Evolutionary conservation across 1,140 invertebrate species (phyloP), one percentile per base, ranked within the genome.

Genomic region (Odontomachus brunneus): DNA sequence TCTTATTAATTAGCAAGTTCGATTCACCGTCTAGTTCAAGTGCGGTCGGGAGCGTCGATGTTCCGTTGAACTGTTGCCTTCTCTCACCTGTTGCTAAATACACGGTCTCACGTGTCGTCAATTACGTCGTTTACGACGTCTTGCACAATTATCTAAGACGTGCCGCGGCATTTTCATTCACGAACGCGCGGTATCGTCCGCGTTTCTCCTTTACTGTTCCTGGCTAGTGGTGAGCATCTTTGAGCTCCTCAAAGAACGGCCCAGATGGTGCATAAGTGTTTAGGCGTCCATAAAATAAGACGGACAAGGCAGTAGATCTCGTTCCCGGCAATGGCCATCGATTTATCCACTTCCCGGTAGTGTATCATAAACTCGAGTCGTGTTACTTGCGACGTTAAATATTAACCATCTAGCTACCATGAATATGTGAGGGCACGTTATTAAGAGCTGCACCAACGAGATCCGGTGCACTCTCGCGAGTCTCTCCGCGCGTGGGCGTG

Each of bases 1-100:
- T 33, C 11, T 69, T 51, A 26, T 60, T 60, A 69, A 69, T 69
- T 53, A 69, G 14, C 48, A 53, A 12, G n/a, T 0, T n/a, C 15
- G 26, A 29, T 69, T 53, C 22, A 48, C 19, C 22, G 7, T 22
- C 19, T 33, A 69, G 3, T 53, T 53, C 11, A 69, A n/a, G 12
- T 48, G n/a, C 24, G 24, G 51, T 7, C 22, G 11, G 11, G 19
- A 69, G 3, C 38, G 38, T 11, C 38, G 38, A 33, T 33, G 29
- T 5, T 33, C 38, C 38, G 38, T 7, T 7, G 38, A 44, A 11
- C 9, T 44, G 38, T 44, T 44, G 9, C 38, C 38, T 44, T 11
- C 38, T 11, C 38, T 44, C 38, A 44, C 38, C 38, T 44, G 38
- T 44, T 44, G 38, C 38, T 44, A 44, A 44, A 44, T 11, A 11